Percentiles rank a stretch among this genome's conserved stretches.
Conservation (phyloP, 2,888 invertebrate species). For the Plagodis pulveraria region DNA sequence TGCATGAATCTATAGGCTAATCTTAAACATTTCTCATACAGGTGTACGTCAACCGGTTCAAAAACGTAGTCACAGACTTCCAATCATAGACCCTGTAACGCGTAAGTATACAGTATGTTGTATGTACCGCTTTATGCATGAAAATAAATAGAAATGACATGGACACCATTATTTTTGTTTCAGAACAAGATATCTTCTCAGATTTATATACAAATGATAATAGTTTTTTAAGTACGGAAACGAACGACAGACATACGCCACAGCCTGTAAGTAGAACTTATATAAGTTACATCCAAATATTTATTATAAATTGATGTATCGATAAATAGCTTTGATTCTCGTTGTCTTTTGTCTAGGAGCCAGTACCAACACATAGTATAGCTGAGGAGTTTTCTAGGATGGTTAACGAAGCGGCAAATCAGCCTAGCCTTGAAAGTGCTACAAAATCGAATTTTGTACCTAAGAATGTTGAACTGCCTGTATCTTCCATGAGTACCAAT, state of each 20-base stretch:
- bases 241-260: conserved; percentile 81
- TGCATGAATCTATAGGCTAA: neutral
- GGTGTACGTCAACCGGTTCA: conserved; percentile 63
- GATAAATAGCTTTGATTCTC: neutral
- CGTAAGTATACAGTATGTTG: conserved; percentile 54
- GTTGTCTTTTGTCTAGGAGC: conserved; percentile 50
- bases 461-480: conserved; percentile 61
- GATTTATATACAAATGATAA: conserved; percentile 68
- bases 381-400: conserved; percentile 79
- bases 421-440: conserved; percentile 64
- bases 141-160: too few relatives aligned
- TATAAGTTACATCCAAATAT: neutral
- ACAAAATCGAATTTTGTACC: conserved; percentile 60
- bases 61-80: conserved; percentile 69
- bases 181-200: conserved; percentile 81
- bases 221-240: conserved; percentile 71
- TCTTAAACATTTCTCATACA: conserved; percentile 40
- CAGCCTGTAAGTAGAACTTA: conserved; percentile 69
- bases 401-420: conserved; percentile 75
- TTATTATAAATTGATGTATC: neutral
- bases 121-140: too few relatives aligned
- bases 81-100: conserved; percentile 74
- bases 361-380: conserved; percentile 59
- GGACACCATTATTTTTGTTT: conserved; percentile 37
- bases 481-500: conserved; percentile 57